phyloP scores from a whole-genome alignment of 2,888 invertebrate species.

The Pristionchus entomophagus region DNA sequence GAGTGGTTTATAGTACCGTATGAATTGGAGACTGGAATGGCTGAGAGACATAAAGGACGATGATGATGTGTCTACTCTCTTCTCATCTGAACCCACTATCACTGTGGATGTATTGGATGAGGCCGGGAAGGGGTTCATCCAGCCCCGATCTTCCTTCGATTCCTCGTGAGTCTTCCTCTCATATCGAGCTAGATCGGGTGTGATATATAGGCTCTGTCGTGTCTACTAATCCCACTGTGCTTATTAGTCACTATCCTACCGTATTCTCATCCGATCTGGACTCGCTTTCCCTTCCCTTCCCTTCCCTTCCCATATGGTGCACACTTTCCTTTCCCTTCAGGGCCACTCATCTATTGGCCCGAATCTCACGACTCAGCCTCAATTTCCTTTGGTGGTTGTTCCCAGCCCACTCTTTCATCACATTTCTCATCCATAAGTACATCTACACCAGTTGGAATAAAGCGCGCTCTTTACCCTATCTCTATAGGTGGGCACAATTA shows the following conservation, averaged over 20 bases:
- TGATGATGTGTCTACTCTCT: conserved; percentile 23
- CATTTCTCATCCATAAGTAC: conserved; percentile 25
- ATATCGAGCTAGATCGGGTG: conserved; percentile 13
- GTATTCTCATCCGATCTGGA: conserved; percentile 32
- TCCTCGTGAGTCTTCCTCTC: conserved; percentile 23
- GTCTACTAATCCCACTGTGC: not conserved
- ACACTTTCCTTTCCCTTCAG: conserved; percentile 13
- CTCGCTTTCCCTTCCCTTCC: not conserved
- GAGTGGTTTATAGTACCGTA: not conserved
- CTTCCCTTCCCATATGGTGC: not conserved
- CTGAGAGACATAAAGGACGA: conserved; percentile 17
- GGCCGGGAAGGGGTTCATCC: conserved; percentile 54
- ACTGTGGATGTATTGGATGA: conserved; percentile 58
- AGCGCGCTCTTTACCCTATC: conserved; percentile 10
- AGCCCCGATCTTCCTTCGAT: not conserved
- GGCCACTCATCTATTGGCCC: not conserved
- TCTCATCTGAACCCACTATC: conserved; percentile 49
- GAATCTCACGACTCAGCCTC: not conserved
- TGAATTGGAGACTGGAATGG: not conserved
- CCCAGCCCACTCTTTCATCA: conserved; percentile 29
- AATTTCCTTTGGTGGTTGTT: conserved; percentile 33
- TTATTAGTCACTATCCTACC: not conserved
- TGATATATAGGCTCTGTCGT: too few relatives aligned
- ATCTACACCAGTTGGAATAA: conserved; percentile 10
- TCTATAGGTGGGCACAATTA: conserved; percentile 40